Evolutionary conservation across 2,888 invertebrate genomes (phyloP).

Genomic region (Gonocerus acuteangulatus): DNA sequence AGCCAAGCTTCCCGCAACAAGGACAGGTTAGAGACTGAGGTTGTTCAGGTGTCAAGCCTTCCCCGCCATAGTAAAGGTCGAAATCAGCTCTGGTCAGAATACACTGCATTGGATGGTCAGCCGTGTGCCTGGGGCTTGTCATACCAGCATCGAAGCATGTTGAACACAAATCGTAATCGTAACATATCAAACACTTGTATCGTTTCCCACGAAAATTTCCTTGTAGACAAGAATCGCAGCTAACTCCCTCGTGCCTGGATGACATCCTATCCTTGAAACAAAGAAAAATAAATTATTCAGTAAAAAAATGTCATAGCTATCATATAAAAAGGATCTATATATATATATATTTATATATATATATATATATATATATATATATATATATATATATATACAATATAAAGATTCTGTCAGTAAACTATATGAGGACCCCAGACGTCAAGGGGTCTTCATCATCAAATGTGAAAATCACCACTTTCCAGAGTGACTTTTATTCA

Average conservation of each 20-base stretch:
- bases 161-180: conserved; percentile 96
- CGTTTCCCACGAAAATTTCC: conserved; percentile 93
- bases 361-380: too few species aligned
- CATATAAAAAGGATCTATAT: too few species aligned
- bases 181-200: conserved; percentile 97
- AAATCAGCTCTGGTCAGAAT: conserved; percentile 92
- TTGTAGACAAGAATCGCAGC: conserved; percentile 97
- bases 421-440: too few species aligned
- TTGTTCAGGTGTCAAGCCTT: conserved; percentile 79
- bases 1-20: conserved; percentile 91
- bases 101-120: conserved; percentile 97
- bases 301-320: too few species aligned
- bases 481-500: too few species aligned
- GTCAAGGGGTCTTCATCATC: too few species aligned
- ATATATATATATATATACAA: too few species aligned
- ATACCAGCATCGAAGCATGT: conserved; percentile 87
- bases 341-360: too few species aligned
- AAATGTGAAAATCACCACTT: too few species aligned
- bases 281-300: not conserved
- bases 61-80: conserved; percentile 92
- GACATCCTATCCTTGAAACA: not conserved
- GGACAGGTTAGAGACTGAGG: conserved; percentile 95
- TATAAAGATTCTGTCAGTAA: too few species aligned
- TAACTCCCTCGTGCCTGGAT: conserved; percentile 64
- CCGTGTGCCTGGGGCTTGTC: conserved; percentile 81